phyloP scores from a whole-genome alignment of 2,888 invertebrate species.

The Allygus modestus region DNA sequence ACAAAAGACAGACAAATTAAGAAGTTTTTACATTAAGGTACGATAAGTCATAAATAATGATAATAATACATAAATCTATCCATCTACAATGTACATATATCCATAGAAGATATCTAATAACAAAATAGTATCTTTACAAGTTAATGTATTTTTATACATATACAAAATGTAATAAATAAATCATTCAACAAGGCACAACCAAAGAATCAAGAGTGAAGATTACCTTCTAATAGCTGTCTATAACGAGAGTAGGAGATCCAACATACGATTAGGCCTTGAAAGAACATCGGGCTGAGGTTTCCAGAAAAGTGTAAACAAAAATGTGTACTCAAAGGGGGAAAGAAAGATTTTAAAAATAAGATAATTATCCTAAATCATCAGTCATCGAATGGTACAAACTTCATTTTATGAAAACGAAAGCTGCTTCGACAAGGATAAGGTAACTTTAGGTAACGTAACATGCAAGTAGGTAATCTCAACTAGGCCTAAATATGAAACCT shows the following conservation, averaged over 20 bases:
- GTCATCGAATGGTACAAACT: constrained; percentile 55
- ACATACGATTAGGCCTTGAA: constrained; percentile 52
- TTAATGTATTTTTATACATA: constrained; percentile 59
- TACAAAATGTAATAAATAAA: constrained; percentile 60
- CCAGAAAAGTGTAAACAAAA: constrained; percentile 42
- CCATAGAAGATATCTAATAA: constrained; percentile 58
- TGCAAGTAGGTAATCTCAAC: constrained; percentile 24
- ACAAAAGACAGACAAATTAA: constrained; percentile 57
- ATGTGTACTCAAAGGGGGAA: constrained; percentile 9
- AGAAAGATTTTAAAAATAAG: constrained; percentile 33
- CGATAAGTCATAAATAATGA: constrained; percentile 57
- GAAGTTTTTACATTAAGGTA: constrained; percentile 59
- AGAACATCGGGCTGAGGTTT: constrained; percentile 44
- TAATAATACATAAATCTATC: constrained; percentile 59
- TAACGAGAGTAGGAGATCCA: constrained; percentile 39
- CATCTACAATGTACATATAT: constrained; percentile 58
- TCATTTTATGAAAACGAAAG: constrained; percentile 57
- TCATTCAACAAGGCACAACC: constrained; percentile 60
- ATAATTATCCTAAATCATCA: constrained; percentile 49
- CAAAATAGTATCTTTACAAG: constrained; percentile 56
- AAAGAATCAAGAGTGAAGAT: constrained; percentile 46
- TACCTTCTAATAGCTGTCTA: constrained; percentile 54
- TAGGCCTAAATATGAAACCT: constrained; percentile 41
- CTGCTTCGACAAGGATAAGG: constrained; percentile 43
- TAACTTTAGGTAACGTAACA: constrained; percentile 59